Base-by-base conservation (phyloP, 2,888 invertebrate genomes). In the Cloeon dipterum region DNA sequence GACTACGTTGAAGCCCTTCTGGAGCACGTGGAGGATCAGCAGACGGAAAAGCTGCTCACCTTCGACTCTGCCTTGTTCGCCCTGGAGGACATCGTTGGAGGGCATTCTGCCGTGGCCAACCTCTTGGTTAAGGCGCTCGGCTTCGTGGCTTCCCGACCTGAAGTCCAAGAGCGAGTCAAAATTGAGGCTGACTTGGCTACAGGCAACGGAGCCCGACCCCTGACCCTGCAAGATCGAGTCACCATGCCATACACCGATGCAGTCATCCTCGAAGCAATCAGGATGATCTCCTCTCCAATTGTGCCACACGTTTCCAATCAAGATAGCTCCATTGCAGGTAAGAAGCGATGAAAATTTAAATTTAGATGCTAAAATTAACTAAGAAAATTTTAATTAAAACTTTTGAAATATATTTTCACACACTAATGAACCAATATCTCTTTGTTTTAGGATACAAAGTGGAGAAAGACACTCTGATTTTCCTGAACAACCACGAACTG, bases 401-500 rank as follows among this genome's bases (percentile, higher is more conserved):
- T 4, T 21, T 20, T 21, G n/a, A 10, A 32, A 13, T 32, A 32
- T 32, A 26, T 14, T 13, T 26, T 5, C 26, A 26, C 5, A 2
- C 3, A 34, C n/a, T 23, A 25, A 36, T n/a, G n/a, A 18, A 3
- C 3, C n/a, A 16, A 36, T 36, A n/a, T 36, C 18, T 32, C 13
- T 45, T 43, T 38, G 34, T 54, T 58, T 0, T 52, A 71, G 72
- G 67, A 23, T 71, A 59, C 51, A 53, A 51, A 46, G 63, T 74
- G 8, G 58, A 64, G 39, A 66, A 71, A 47, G 68, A 66, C 41
- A 65, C 70, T 1, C 59, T 74, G 43, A 59, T 74, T 8, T 68
- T 74, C 47, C 55, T 74, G 20, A 73, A 74, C 53, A 74, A 72
- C 46, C 70, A 68, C 53, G 68, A 70, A 23, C 53, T 74, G 26